These are phyloP conservation scores for Mamestra configurata DNA, from an alignment of 1,140 invertebrate genomes.

Conservation along the genomic window DNA sequence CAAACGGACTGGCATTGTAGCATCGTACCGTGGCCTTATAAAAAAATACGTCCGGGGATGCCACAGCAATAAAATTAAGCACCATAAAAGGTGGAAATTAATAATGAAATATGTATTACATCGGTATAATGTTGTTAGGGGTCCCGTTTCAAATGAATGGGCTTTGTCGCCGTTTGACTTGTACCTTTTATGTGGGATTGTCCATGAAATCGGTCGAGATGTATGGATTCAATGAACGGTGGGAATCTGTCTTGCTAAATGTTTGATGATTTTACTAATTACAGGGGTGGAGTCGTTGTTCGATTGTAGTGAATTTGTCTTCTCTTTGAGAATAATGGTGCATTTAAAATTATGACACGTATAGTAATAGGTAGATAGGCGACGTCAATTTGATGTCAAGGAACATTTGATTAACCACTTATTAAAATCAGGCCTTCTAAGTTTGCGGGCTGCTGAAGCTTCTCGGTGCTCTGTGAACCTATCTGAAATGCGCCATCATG, in stretches of 20 bases:
- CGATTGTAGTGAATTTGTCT: not conserved
- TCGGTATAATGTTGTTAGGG: slow-evolving; percentile 87
- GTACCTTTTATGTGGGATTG: slow-evolving; percentile 80
- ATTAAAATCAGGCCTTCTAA: too few species aligned
- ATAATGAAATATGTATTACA: slow-evolving; percentile 88
- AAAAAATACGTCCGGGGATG: slow-evolving; percentile 78
- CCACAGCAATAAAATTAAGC: slow-evolving; percentile 83
- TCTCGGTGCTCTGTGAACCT: too few species aligned
- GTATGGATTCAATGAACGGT: slow-evolving; percentile 72
- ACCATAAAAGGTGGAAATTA: slow-evolving; percentile 83
- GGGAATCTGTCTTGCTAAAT: slow-evolving; percentile 58
- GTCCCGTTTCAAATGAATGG: slow-evolving; percentile 79
- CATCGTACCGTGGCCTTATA: slow-evolving; percentile 60
- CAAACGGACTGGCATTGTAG: slow-evolving; percentile 71
- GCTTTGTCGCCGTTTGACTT: slow-evolving; percentile 82
- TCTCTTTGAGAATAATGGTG: not conserved
- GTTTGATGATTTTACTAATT: slow-evolving; percentile 75
- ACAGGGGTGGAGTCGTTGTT: slow-evolving; percentile 60
- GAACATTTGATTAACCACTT: too few species aligned
- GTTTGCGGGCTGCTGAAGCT: too few species aligned
- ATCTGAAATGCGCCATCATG: too few species aligned
- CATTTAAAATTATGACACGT: too few species aligned
- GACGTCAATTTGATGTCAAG: too few species aligned
- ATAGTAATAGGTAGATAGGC: too few species aligned
- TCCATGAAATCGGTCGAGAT: slow-evolving; percentile 83